Percentiles rank a stretch among this genome's conserved stretches.
Evolutionary conservation across 1,140 invertebrate species (phyloP).

Genomic region (Hermatobates lingyangjiaoensis): DNA sequence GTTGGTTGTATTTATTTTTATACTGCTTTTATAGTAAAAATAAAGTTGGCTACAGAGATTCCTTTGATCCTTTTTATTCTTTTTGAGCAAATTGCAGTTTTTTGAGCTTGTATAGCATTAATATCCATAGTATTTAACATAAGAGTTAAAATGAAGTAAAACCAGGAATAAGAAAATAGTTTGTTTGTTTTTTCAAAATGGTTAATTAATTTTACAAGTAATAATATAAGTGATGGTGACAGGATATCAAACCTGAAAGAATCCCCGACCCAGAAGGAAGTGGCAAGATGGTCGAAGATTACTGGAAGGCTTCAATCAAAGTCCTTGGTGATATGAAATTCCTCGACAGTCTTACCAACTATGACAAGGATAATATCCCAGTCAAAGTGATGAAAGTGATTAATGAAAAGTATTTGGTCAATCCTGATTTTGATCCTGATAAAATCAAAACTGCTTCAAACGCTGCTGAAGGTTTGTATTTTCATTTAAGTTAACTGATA

Average conservation of each 20-base stretch:
- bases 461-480: slow-evolving; percentile 42
- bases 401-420: slow-evolving; percentile 52
- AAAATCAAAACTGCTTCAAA: slow-evolving; percentile 63
- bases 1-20: too few species aligned
- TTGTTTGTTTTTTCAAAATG: too few species aligned
- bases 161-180: too few species aligned
- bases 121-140: too few species aligned
- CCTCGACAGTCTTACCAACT: slow-evolving; percentile 60
- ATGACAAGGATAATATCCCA: slow-evolving; percentile 84
- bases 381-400: slow-evolving; percentile 64
- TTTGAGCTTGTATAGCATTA: too few species aligned
- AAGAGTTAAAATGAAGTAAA: too few species aligned
- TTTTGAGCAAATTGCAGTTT: too few species aligned
- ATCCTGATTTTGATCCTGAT: slow-evolving; percentile 81
- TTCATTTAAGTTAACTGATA: neutral
- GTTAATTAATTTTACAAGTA: too few species aligned
- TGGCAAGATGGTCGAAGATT: slow-evolving; percentile 74
- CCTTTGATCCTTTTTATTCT: too few species aligned
- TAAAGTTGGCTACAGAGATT: too few species aligned
- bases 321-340: slow-evolving; percentile 82
- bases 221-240: too few species aligned
- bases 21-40: too few species aligned
- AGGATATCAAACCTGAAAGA: slow-evolving; percentile 68
- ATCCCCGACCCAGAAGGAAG: slow-evolving; percentile 45
- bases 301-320: slow-evolving; percentile 82